These are phyloP conservation scores for Silurus aristotelis DNA, from an alignment of 2,797 vertebrate species.

Conservation along the genomic window DNA sequence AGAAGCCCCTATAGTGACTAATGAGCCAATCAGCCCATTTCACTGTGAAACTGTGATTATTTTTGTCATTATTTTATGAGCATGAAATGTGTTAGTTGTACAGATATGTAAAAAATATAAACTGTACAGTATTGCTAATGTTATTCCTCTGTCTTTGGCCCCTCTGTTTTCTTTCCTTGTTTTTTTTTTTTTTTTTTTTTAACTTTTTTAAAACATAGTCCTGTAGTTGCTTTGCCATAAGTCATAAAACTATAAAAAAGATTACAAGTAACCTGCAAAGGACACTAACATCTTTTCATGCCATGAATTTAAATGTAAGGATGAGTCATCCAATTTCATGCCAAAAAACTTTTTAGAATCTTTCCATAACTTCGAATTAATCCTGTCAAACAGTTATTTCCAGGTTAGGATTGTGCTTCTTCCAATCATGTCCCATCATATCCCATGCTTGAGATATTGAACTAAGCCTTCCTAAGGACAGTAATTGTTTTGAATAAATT, in stretches of 20 bases:
- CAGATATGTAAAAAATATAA: background rate
- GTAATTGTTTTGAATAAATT: background rate
- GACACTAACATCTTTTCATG: slow-evolving; percentile 9
- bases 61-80: background rate
- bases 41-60: background rate
- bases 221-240: slow-evolving; percentile 5
- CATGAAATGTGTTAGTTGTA: background rate
- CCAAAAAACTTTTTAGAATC: slow-evolving; percentile 23
- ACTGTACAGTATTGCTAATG: background rate
- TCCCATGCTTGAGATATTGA: background rate
- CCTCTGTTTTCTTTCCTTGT: background rate
- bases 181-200: background rate
- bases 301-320: slow-evolving; percentile 21
- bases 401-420: slow-evolving; percentile 49
- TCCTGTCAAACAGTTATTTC: slow-evolving; percentile 7
- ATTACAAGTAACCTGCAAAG: slow-evolving; percentile 18
- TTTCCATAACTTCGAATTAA: background rate
- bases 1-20: background rate
- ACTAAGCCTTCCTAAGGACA: background rate
- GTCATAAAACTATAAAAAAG: slow-evolving; percentile 28
- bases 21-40: background rate
- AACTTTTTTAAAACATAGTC: background rate
- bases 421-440: slow-evolving; percentile 27
- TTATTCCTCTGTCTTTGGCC: background rate
- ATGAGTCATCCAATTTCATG: slow-evolving; percentile 29